These are phyloP conservation scores for Eubucco bourcierii DNA, from an alignment of 2,113 vertebrate species.

Conservation along the genomic window DNA sequence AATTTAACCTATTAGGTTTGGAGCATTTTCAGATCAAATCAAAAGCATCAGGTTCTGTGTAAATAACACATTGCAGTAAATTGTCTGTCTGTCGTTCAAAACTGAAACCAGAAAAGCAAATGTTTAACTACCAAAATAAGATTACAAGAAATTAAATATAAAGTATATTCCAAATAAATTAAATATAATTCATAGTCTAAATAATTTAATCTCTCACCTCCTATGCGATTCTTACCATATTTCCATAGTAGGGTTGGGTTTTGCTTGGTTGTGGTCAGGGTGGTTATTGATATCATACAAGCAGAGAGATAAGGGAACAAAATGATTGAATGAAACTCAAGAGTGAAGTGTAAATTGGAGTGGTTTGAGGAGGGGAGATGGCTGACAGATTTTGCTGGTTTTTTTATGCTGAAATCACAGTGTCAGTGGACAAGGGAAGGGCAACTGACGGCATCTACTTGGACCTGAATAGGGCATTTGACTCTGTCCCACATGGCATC, in stretches of 20 bases:
- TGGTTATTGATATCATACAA: neutral
- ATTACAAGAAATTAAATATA: neutral
- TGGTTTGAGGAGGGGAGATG: too few species aligned
- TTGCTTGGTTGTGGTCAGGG: neutral
- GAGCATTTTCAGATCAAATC: slow-evolving; percentile 26
- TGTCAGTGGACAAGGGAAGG: too few species aligned
- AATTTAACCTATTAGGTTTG: slow-evolving; percentile 59
- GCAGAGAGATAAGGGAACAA: neutral
- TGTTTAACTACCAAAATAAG: neutral
- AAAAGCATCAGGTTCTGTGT: neutral
- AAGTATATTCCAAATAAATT: neutral
- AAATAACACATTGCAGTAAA: neutral
- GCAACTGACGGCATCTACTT: too few species aligned
- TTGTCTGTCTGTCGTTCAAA: neutral
- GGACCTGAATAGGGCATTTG: too few species aligned
- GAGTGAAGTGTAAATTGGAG: neutral
- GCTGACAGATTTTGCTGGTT: too few species aligned
- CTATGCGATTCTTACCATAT: neutral
- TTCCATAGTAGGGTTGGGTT: neutral
- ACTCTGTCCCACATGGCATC: too few species aligned
- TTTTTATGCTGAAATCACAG: too few species aligned
- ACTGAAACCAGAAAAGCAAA: neutral
- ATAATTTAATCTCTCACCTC: neutral
- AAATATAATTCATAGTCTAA: neutral
- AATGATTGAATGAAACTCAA: neutral